Conservation (phyloP, 2,888 invertebrate species). For the Gryllus longicercus region DNA sequence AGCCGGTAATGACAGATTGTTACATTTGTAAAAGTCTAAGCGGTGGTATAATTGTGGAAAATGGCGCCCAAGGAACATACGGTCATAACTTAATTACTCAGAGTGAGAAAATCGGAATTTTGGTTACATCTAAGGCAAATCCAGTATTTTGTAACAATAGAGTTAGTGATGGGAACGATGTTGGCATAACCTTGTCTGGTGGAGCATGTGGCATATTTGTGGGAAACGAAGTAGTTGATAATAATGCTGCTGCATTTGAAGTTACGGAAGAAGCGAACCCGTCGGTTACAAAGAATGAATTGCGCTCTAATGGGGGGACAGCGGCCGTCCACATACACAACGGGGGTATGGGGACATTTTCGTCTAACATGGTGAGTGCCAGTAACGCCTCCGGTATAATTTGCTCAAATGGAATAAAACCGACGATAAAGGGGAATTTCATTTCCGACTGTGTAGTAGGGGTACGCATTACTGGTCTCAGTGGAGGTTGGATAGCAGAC, state of each 20-base stretch:
- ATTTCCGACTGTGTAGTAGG: no score
- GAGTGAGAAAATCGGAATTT: slow-evolving; percentile 92
- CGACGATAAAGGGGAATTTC: no score
- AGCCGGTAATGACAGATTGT: no score
- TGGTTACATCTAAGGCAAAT: slow-evolving; percentile 99
- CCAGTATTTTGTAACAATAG: slow-evolving; percentile 97
- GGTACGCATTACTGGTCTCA: no score
- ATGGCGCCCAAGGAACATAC: no score
- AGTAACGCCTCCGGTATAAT: no score
- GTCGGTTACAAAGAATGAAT: slow-evolving; percentile 95
- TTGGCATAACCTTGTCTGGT: slow-evolving; percentile 96
- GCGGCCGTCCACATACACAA: slow-evolving; percentile 99
- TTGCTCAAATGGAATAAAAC: no score
- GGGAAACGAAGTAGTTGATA: slow-evolving; percentile 98
- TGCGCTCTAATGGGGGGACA: slow-evolving; percentile 91
- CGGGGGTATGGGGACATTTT: slow-evolving; percentile 88
- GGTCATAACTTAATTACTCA: no score
- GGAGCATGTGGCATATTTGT: slow-evolving; percentile 98
- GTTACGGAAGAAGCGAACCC: slow-evolving; percentile 99
- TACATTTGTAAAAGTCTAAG: no score
- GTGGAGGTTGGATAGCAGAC: no score
- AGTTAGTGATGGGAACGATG: slow-evolving; percentile 93
- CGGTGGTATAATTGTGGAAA: no score
- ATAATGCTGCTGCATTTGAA: slow-evolving; percentile 99
- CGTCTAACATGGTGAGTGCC: no score